phyloP scores from a whole-genome alignment of 2,888 invertebrate genomes.

The Sarcophaga caerulescens region DNA sequence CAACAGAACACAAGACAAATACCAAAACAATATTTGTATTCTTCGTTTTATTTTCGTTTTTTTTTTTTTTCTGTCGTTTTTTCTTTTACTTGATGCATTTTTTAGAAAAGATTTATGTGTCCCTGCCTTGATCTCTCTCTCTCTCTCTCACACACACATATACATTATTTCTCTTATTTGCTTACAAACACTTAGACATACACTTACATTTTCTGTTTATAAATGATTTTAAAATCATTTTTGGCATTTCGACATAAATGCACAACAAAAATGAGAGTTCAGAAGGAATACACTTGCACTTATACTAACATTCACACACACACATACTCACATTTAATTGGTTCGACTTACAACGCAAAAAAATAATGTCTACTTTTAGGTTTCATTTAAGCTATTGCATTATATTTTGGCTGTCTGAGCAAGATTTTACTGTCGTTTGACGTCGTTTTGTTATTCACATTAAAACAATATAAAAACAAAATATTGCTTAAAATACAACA shows the following conservation, averaged over 20 bases:
- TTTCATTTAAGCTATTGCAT: no score
- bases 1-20: background rate
- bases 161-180: background rate
- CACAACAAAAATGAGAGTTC: background rate
- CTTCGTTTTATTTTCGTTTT: no score
- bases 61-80: no score
- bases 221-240: constrained; percentile 61
- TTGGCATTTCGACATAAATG: constrained; percentile 50
- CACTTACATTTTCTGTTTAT: background rate
- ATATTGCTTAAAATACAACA: no score
- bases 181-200: background rate
- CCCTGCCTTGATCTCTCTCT: background rate
- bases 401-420: background rate
- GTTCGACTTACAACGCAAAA: background rate
- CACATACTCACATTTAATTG: background rate
- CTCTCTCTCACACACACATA: background rate
- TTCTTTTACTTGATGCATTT: constrained; percentile 29
- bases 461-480: background rate
- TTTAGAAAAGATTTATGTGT: constrained; percentile 53
- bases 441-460: constrained; percentile 1
- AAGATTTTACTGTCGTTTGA: constrained; percentile 13
- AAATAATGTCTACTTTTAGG: constrained; percentile 10
- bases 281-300: background rate
- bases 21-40: no score
- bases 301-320: background rate